Percentiles rank a stretch among this genome's conserved stretches.
Evolutionary conservation across 2,797 vertebrate genomes (phyloP).

Genomic region (Notoglanidium macrostoma): DNA sequence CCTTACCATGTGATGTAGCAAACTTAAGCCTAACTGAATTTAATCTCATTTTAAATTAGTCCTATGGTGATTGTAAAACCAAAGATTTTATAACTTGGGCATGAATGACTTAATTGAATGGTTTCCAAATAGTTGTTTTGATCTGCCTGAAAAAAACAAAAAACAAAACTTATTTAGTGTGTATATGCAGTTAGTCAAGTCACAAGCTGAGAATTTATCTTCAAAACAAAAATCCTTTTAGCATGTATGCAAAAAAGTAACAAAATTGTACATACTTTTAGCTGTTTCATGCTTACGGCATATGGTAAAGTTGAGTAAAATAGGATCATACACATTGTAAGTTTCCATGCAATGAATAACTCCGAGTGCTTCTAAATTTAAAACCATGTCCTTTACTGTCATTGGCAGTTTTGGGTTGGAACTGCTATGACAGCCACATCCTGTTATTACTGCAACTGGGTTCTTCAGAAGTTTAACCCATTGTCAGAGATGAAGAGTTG

Average conservation of each 20-base stretch:
- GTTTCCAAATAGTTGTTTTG: neutral
- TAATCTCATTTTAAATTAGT: neutral
- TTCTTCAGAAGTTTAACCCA: conserved; percentile 26
- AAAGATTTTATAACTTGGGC: neutral
- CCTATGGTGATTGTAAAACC: neutral
- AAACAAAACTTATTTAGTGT: neutral
- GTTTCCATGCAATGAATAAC: conserved; percentile 41
- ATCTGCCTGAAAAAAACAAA: neutral
- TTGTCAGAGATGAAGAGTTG: conserved; percentile 19
- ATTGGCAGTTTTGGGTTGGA: conserved; percentile 32
- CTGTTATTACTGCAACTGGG: conserved; percentile 44
- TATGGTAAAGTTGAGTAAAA: conserved; percentile 31
- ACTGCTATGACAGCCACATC: conserved; percentile 52
- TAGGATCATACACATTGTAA: conserved; percentile 10
- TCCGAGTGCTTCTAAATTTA: conserved; percentile 34
- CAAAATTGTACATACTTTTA: neutral
- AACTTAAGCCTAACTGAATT: neutral
- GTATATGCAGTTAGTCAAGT: neutral
- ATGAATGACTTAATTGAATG: neutral
- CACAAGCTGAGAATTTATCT: neutral
- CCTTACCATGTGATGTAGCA: neutral
- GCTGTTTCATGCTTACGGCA: neutral
- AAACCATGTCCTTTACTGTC: conserved; percentile 35
- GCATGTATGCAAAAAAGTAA: neutral
- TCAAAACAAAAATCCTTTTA: neutral